Evolutionary conservation across 2,797 vertebrate species (phyloP).

Genomic region (Anomalospiza imberbis): DNA sequence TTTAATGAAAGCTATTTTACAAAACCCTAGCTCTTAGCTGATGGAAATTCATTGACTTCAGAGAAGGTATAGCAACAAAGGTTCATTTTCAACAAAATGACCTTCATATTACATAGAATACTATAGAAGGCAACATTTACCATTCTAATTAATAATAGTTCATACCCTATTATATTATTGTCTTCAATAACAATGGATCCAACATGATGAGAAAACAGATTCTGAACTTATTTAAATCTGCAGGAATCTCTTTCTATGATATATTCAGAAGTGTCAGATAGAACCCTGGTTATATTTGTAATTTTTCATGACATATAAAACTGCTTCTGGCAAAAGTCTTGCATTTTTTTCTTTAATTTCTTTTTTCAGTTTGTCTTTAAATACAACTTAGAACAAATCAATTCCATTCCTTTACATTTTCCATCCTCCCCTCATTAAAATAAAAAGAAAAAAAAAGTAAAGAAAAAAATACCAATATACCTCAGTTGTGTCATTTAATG

Average conservation of each 20-base stretch:
- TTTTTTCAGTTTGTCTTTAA: not conserved
- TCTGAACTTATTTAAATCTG: not conserved
- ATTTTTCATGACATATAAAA: not conserved
- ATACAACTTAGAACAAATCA: not conserved
- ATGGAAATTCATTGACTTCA: not conserved
- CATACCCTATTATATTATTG: not conserved
- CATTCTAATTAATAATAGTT: not conserved
- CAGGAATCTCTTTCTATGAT: not conserved
- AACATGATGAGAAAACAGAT: not conserved
- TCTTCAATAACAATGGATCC: not conserved
- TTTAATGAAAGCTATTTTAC: not conserved
- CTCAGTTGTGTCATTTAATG: not conserved
- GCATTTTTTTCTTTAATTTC: not conserved
- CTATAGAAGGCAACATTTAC: not conserved
- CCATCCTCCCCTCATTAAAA: fast-evolving
- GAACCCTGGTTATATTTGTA: not conserved
- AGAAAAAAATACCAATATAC: not conserved
- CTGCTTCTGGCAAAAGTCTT: not conserved
- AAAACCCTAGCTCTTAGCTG: not conserved
- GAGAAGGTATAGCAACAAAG: not conserved
- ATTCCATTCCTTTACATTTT: not conserved
- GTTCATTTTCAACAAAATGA: not conserved
- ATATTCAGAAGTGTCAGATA: not conserved
- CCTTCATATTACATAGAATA: not conserved
- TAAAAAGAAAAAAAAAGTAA: not conserved